phyloP scores from a whole-genome alignment of 53 echinoderm and acorn worm species.

The Echinarachnius parma region DNA sequence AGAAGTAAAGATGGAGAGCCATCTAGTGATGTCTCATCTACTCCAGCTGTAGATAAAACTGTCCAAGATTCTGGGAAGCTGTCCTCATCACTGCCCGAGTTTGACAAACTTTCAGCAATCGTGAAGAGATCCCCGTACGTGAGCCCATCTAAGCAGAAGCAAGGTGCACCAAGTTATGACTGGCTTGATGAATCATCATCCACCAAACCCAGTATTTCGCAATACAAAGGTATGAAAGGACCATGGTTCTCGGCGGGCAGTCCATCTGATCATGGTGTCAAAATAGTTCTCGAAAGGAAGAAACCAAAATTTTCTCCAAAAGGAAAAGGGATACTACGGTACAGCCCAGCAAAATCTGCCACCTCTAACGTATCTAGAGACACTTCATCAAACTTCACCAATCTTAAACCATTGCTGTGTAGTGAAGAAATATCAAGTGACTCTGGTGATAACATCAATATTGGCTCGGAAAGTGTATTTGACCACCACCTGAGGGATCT shows the following conservation, averaged over 20 bases:
- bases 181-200: conserved; percentile 3
- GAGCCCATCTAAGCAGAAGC: neutral
- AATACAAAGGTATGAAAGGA: conserved; percentile 13
- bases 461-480: too few species aligned
- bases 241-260: conserved; percentile 23
- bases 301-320: neutral
- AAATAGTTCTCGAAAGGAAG: conserved; percentile 15
- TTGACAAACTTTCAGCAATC: conserved; percentile 23
- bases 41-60: too few species aligned
- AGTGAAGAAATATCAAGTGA: too few species aligned
- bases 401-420: too few species aligned
- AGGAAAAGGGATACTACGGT: too few species aligned
- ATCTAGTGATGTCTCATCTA: too few species aligned
- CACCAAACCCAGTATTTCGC: neutral
- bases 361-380: too few species aligned
- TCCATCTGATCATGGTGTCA: conserved; percentile 10
- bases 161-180: neutral
- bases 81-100: conserved; percentile 32
- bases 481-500: too few species aligned
- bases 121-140: conserved; percentile 4
- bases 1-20: too few species aligned
- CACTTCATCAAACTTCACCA: too few species aligned
- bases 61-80: neutral
- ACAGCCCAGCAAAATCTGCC: too few species aligned
- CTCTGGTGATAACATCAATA: too few species aligned